phyloP scores from a whole-genome alignment of 2,113 vertebrate species.

The Burhinus bistriatus region DNA sequence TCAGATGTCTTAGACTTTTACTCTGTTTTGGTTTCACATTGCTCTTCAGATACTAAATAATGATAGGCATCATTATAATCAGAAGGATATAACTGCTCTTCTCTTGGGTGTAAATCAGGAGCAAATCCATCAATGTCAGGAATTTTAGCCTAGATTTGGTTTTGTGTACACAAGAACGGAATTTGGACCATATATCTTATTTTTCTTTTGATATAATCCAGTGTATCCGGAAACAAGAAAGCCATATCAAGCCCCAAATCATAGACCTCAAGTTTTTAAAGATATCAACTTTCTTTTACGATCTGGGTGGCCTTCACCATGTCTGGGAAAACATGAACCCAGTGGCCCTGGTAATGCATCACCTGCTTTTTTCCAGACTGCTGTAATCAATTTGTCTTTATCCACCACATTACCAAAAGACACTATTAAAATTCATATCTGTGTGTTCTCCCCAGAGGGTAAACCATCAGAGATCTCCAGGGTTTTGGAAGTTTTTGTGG shows the following conservation, averaged over 20 bases:
- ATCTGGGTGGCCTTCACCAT: conserved; percentile 54
- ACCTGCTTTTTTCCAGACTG: conserved; percentile 53
- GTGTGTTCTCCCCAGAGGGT: conserved; percentile 52
- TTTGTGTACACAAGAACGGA: neutral
- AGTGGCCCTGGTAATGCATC: conserved; percentile 48
- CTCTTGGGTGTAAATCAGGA: neutral
- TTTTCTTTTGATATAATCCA: conserved; percentile 40
- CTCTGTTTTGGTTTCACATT: neutral
- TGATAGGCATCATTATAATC: neutral
- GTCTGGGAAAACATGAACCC: conserved; percentile 55
- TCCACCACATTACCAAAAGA: conserved; percentile 57
- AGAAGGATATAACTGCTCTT: neutral
- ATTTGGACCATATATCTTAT: conserved; percentile 2
- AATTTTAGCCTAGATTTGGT: conserved; percentile 12
- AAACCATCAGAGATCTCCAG: conserved; percentile 55
- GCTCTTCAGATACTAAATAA: neutral
- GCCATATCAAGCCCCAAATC: conserved; percentile 33
- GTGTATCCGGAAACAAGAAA: conserved; percentile 30
- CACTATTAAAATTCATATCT: conserved; percentile 61
- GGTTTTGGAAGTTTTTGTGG: conserved; percentile 39
- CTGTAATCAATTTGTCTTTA: conserved; percentile 67
- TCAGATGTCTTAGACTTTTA: neutral
- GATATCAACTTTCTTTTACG: conserved; percentile 37
- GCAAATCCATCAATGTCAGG: neutral
- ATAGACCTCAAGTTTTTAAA: conserved; percentile 36